Base-by-base conservation (phyloP, 2,797 vertebrate species). In the Anguilla pacifica region DNA sequence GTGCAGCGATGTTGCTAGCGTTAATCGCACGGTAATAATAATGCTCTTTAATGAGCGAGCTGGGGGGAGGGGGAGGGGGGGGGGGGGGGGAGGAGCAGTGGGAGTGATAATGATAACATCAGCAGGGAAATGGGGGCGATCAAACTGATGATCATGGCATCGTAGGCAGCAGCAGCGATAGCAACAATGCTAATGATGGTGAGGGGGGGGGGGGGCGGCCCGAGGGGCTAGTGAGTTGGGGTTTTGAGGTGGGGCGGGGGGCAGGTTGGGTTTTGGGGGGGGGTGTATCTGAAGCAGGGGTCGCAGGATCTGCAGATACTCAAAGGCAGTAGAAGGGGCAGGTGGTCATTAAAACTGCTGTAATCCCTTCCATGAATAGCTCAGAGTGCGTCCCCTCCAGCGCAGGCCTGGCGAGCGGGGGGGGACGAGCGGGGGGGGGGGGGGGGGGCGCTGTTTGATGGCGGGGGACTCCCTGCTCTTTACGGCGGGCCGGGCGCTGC, bases 331-430 rank as follows among this genome's bases (percentile, higher is more conserved):
- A 94, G 92, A 92, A 91, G 92, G 94, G 92, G 96, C 96, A 96
- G 96, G 96, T 96, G 97, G 96, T 95, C 93, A 95, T 95, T 96
- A 96, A 97, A 95, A 92, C 89, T 91, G 91, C 93, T 95, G 94
- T 96, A 96, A 96, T 96, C 95, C 94, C 92, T 90, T 93, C 92
- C 84, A 93, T 95, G 95, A 96, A 93, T 95, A 95, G 94, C 93
- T 93, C 94, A 94, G 91, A 92, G 90, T 88, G 13, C 2, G 91
- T 91, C 91, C 90, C 90, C 46, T 13, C 55, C 3, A 61, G 7
- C 17, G 51, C n/a, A 13, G 51, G 82, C n/a, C 82, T 83, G 82
- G 49, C 6, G 10, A 13, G 15, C 6, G 72, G 4, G 72, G 17
- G 11, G 19, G 72, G 91, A 82, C 89, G 91, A 91, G 87, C 92